Evolutionary conservation across 2,888 invertebrate species (phyloP).

Genomic region (Falcaria lacertinaria): DNA sequence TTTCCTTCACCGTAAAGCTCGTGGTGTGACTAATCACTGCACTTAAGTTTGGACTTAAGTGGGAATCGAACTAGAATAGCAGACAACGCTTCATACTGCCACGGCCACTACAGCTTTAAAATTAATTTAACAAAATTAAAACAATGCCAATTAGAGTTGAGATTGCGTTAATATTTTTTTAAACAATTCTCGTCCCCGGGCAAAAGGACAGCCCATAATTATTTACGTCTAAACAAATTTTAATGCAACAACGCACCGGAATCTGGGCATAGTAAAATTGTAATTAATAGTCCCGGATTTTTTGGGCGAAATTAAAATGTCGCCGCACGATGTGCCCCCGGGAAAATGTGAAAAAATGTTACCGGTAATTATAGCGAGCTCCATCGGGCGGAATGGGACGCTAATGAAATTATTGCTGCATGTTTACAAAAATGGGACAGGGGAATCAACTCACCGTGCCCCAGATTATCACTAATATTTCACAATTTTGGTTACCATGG

Average conservation of each 20-base stretch:
- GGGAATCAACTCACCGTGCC: not conserved
- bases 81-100: too few species aligned
- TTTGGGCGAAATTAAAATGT: slow-evolving; percentile 14
- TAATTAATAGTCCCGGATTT: slow-evolving; percentile 17
- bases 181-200: not conserved
- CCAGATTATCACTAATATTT: too few species aligned
- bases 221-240: slow-evolving; percentile 18
- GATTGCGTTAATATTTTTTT: too few species aligned
- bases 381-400: not conserved
- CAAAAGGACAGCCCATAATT: slow-evolving; percentile 7
- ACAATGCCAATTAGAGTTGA: too few species aligned
- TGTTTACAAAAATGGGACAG: not conserved
- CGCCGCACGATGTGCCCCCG: slow-evolving; percentile 8
- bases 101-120: too few species aligned
- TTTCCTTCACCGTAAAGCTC: too few species aligned
- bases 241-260: slow-evolving; percentile 12
- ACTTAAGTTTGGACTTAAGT: too few species aligned
- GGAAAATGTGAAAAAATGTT: slow-evolving; percentile 3
- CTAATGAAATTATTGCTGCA: not conserved
- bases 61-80: too few species aligned
- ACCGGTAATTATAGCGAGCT: slow-evolving; percentile 2
- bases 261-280: slow-evolving; percentile 15
- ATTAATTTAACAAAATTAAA: too few species aligned
- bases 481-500: too few species aligned
- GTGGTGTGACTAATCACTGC: too few species aligned